Evolutionary conservation across 2,888 invertebrate species (phyloP).

Genomic region (Tachystola acroxantha): DNA sequence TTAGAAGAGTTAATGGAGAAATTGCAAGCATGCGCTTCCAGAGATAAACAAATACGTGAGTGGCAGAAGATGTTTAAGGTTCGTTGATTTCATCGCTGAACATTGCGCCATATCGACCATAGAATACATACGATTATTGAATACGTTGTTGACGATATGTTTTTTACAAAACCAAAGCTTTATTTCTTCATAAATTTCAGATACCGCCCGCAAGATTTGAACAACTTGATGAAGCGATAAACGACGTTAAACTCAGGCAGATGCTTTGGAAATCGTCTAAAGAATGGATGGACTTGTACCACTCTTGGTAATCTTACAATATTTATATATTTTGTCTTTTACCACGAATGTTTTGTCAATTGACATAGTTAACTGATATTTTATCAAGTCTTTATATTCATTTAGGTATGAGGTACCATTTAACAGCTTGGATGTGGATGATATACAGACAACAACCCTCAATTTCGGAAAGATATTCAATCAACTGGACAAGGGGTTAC

Average conservation of each 20-base stretch:
- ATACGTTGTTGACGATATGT: no score
- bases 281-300: conserved; percentile 83
- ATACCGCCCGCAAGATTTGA: conserved; percentile 91
- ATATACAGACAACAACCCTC: conserved; percentile 82
- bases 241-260: conserved; percentile 87
- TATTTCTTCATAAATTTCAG: conserved; percentile 47
- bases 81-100: background rate
- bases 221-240: conserved; percentile 87
- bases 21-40: conserved; percentile 80
- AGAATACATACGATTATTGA: no score
- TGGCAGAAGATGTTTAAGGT: conserved; percentile 93
- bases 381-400: background rate
- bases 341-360: background rate
- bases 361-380: no score
- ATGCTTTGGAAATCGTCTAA: conserved; percentile 88
- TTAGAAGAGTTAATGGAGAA: conserved; percentile 81
- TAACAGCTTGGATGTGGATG: conserved; percentile 83
- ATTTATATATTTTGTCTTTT: background rate
- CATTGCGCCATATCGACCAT: no score
- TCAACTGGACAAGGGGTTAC: conserved; percentile 89
- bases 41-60: conserved; percentile 85
- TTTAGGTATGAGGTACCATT: conserved; percentile 75
- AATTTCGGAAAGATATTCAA: conserved; percentile 84
- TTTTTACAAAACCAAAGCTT: no score
- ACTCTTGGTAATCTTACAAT: conserved; percentile 77